Evolutionary conservation across 2,113 vertebrate species (phyloP).

Genomic region (Chunga burmeisteri): DNA sequence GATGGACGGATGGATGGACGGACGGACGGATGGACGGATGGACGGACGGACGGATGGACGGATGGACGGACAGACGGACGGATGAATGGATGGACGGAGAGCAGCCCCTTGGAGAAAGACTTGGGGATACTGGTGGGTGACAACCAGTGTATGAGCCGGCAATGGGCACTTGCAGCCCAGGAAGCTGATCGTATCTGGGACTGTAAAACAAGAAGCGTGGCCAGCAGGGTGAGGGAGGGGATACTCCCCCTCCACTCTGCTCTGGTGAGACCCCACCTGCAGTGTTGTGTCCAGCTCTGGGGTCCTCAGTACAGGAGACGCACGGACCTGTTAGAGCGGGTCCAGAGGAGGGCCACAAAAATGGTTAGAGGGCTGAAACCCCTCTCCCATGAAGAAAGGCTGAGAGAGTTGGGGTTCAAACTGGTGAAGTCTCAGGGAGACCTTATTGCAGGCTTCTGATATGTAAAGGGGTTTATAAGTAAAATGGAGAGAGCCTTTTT

Average conservation of each 20-base stretch:
- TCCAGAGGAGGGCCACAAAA: background rate
- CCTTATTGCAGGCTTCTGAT: background rate
- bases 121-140: background rate
- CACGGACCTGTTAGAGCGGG: background rate
- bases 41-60: no score
- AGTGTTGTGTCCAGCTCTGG: background rate
- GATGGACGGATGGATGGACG: background rate
- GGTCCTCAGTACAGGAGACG: background rate
- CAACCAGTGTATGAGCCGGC: accelerated
- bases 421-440: background rate
- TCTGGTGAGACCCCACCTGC: background rate
- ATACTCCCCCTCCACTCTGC: background rate
- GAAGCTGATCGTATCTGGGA: background rate
- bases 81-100: no score
- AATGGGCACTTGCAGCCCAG: background rate
- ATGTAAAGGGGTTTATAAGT: background rate
- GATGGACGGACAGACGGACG: no score
- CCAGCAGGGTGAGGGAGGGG: background rate
- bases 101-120: background rate
- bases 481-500: background rate
- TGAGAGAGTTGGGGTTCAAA: background rate
- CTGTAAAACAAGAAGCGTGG: background rate
- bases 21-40: background rate
- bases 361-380: accelerated
- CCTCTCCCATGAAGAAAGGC: background rate